Evolutionary conservation across 2,113 vertebrate genomes (phyloP), one percentile per base, ranked within the genome.

Genomic region (Pteruthius melanotis): DNA sequence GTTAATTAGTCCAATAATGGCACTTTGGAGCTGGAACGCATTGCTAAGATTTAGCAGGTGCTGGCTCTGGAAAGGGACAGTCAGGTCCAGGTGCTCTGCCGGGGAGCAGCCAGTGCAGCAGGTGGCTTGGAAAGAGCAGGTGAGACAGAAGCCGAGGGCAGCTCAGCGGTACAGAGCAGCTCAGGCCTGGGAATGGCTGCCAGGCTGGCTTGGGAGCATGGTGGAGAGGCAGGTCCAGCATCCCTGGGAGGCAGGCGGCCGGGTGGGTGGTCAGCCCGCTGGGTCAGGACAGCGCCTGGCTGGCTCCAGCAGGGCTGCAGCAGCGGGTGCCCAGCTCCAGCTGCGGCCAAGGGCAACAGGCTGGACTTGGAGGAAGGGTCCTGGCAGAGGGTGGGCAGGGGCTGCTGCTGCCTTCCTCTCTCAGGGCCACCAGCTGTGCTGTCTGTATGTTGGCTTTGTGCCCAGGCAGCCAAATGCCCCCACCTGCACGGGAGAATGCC

Each of bases 91-190:
- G 45, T 1, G 3, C 50, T 1, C 9, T 64, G 77, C 39, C 0
- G 1, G 47, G 40, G 40, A 54, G 71, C 1, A 2, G 83, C n/a
- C 69, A 26, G 72, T 24, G 76, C 49, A 39, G 70, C 75, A 24
- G 64, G 92, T 9, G 2, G 17, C 84, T 57, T 37, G 47, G 52
- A 39, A 57, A 1, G 75, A 57, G 22, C 47, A 22, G 64, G 78
- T 16, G n/a, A 60, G 65, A 10, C 49, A 13, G 66, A 10, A 61
- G 22, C 64, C 0, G 5, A 52, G 50, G 45, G 71, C 1, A 1
- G 35, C 49, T 33, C 77, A 2, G 3, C 50, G 5, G 21, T 2
- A 0, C 1, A 0, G 28, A 60, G 83, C 1, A 0, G 45, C 61
- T 35, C 42, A 1, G 47, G 61, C 42, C 15, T 8, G 28, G 35